These are phyloP conservation scores for Anastrepha obliqua DNA, from an alignment of 1,140 invertebrate genomes.

Conservation along the genomic window DNA sequence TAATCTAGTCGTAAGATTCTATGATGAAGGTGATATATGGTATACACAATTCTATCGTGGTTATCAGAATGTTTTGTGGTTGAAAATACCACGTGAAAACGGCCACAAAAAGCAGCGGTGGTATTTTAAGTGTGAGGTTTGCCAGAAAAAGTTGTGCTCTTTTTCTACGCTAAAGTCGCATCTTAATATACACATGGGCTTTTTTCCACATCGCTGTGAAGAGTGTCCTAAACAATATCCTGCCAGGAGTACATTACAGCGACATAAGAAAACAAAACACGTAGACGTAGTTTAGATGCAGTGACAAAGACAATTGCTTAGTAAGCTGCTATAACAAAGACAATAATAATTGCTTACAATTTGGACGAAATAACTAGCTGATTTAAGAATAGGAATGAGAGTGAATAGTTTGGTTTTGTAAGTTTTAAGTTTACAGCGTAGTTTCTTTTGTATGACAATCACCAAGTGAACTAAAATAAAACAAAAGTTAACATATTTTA, in stretches of 20 bases:
- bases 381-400: no score
- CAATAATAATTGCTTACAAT: no score
- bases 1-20: slow-evolving; percentile 46
- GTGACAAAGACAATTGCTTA: not conserved
- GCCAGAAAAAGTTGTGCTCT: slow-evolving; percentile 14
- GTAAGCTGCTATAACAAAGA: not conserved
- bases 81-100: slow-evolving; percentile 13
- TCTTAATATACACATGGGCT: slow-evolving; percentile 50
- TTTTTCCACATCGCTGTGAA: slow-evolving; percentile 42
- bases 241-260: not conserved
- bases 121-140: slow-evolving; percentile 50
- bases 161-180: slow-evolving; percentile 35
- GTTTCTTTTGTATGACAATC: no score
- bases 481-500: no score
- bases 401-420: no score
- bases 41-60: slow-evolving; percentile 40
- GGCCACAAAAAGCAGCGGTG: not conserved
- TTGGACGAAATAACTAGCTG: not conserved
- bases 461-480: no score
- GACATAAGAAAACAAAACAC: slow-evolving; percentile 36
- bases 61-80: slow-evolving; percentile 47
- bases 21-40: slow-evolving; percentile 31
- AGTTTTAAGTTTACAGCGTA: no score
- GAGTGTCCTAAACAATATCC: slow-evolving; percentile 44
- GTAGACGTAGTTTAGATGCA: not conserved